phyloP scores from a whole-genome alignment of 2,113 vertebrate species.

The Erpornis zantholeuca region DNA sequence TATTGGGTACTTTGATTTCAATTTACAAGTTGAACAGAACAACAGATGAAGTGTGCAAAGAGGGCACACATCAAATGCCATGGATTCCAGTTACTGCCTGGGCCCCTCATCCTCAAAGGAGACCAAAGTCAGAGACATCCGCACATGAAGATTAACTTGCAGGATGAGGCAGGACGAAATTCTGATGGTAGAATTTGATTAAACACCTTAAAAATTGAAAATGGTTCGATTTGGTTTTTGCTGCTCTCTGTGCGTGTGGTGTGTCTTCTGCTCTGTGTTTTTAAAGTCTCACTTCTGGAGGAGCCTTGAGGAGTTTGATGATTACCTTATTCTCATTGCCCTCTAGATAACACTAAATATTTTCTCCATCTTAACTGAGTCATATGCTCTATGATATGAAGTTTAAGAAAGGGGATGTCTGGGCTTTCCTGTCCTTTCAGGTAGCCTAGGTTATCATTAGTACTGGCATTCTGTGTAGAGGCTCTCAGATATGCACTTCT shows the following conservation, averaged over 20 bases:
- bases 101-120: not conserved
- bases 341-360: not conserved
- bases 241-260: not conserved
- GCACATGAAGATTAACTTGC: not conserved
- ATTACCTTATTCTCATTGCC: not conserved
- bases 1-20: not conserved
- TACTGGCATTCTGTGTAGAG: not conserved
- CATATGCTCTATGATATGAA: not conserved
- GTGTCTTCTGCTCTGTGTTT: not conserved
- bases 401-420: not conserved
- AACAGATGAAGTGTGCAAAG: not conserved
- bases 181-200: not conserved
- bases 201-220: not conserved
- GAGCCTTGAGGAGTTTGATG: not conserved
- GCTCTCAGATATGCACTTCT: not conserved
- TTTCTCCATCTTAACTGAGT: constrained; percentile 19
- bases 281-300: not conserved
- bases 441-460: not conserved
- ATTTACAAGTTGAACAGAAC: not conserved
- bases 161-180: not conserved
- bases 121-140: not conserved
- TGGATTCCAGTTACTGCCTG: not conserved
- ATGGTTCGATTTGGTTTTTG: not conserved
- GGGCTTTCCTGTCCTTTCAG: constrained; percentile 55
- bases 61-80: not conserved